Base-by-base conservation (phyloP, 2,113 vertebrate species). In the Myotis brandtii region DNA sequence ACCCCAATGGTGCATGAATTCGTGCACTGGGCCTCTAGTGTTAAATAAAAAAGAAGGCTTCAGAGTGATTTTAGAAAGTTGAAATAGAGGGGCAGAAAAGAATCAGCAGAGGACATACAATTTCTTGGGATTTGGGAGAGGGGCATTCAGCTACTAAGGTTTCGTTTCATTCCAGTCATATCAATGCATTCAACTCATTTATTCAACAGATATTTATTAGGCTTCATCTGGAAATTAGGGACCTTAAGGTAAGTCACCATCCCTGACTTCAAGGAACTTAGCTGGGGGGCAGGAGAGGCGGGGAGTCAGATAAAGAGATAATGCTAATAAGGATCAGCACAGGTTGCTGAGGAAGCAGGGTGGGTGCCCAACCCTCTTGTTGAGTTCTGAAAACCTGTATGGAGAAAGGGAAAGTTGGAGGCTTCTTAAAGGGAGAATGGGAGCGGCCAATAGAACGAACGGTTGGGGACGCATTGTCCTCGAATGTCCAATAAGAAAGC, bases 211-310 rank as follows among this genome's bases (percentile, higher is more conserved):
- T 40, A 37, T 76, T 25, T 79, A n/a, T 20, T 70, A 37, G 81
- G 56, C 11, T 54, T 95, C 10, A 0, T 43, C 72, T 82, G 27
- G 23, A n/a, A 23, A 87, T 43, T 2, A 66, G 23, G 1, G 12
- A 64, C 6, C 52, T 67, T 10, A 10, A 13, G 50, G n/a, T 7
- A 70, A 88, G 16, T 66, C 48, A 73, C 13, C 34, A 50, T n/a
- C 11, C 30, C 17, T 85, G 73, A 54, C 6, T 48, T 87, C 16
- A 12, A 46, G 12, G 34, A 37, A 30, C n/a, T 40, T 34, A 10
- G 12, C 5, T 0, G 13, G n/a, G 2, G 27, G 9, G 3, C 1
- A 9, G 54, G 3, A 10, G 4, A 59, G 25, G 16, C 6, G 2
- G 9, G 25, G 8, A 40, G 56, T 14, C 34, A 91, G 80, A n/a